These are phyloP conservation scores for Lucinisca nassula DNA, from an alignment of 2,888 invertebrate species.

Conservation along the genomic window DNA sequence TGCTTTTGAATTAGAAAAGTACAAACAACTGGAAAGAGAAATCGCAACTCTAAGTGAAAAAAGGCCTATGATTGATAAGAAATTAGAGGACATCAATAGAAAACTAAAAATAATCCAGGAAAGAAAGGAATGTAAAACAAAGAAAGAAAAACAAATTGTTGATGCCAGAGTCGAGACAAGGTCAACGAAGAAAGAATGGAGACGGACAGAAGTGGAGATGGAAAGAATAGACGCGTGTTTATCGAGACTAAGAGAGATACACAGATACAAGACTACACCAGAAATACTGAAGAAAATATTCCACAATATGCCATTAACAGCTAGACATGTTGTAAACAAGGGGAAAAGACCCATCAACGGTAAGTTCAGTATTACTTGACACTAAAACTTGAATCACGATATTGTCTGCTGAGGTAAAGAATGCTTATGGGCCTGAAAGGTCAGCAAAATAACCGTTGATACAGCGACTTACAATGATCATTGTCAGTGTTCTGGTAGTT, in stretches of 20 bases:
- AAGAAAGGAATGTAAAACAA: slow-evolving; percentile 62
- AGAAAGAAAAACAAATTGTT: slow-evolving; percentile 68
- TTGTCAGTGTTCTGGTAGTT: too few species aligned
- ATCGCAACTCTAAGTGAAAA: slow-evolving; percentile 72
- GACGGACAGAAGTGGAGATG: slow-evolving; percentile 77
- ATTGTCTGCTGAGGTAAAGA: too few species aligned
- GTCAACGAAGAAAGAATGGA: slow-evolving; percentile 66
- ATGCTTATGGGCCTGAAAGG: too few species aligned
- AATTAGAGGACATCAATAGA: slow-evolving; percentile 76
- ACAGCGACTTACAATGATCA: too few species aligned
- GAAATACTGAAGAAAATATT: slow-evolving; percentile 84
- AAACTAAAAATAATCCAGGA: slow-evolving; percentile 77
- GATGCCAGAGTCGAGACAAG: slow-evolving; percentile 67
- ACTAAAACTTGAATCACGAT: too few species aligned
- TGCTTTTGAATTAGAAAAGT: slow-evolving; percentile 64
- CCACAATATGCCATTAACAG: slow-evolving; percentile 81
- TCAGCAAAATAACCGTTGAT: too few species aligned
- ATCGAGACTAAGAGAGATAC: slow-evolving; percentile 79
- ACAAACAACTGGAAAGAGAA: slow-evolving; percentile 63
- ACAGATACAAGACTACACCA: slow-evolving; percentile 79
- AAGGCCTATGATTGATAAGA: slow-evolving; percentile 74
- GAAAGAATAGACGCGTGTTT: slow-evolving; percentile 77
- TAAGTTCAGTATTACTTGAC: too few species aligned
- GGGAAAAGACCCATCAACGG: slow-evolving; percentile 64
- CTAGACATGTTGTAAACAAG: slow-evolving; percentile 66